Percentiles rank a stretch among this genome's conserved stretches.
Conservation (phyloP, 1,140 invertebrate species). For the Hylaeus anthracinus region DNA sequence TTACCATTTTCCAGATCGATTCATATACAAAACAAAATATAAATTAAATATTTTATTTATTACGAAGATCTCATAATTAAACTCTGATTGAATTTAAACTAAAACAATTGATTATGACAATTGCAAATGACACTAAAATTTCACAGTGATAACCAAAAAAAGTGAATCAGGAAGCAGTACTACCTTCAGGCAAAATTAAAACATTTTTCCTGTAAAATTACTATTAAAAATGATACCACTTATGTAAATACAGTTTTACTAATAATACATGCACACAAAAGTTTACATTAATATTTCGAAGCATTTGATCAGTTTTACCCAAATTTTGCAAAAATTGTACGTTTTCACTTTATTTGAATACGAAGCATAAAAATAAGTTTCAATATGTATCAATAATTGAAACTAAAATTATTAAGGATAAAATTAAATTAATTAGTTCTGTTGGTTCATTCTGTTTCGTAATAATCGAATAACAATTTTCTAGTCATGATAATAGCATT, state of each 20-base stretch:
- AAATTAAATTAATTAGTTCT: not conserved
- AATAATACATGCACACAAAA: not conserved
- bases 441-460: not conserved
- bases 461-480: slow-evolving; percentile 15
- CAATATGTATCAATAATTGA: slow-evolving; percentile 4
- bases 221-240: slow-evolving; percentile 29
- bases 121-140: not conserved
- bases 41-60: slow-evolving; percentile 24
- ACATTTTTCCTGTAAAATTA: not conserved
- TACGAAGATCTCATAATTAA: slow-evolving; percentile 1
- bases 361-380: not conserved
- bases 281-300: slow-evolving; percentile 16
- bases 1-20: not conserved
- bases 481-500: slow-evolving; percentile 4
- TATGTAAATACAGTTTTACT: slow-evolving; percentile 20
- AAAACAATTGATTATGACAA: not conserved
- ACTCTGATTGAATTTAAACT: not conserved
- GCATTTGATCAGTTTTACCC: slow-evolving; percentile 13
- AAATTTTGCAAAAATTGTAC: slow-evolving; percentile 35
- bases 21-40: not conserved
- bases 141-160: slow-evolving; percentile 5
- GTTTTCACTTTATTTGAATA: not conserved
- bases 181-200: not conserved
- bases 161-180: not conserved
- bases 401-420: not conserved